Percentiles rank a stretch among this genome's conserved stretches.
These are phyloP conservation scores for human (Homo sapiens) DNA, from an alignment of 2,113 vertebrate species.

Conservation along the genomic window GRCh38 chr7:40560001-40560500, in stretches of 20 bases:
- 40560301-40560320: not conserved
- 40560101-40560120: not conserved
- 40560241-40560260: not conserved
- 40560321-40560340: not conserved
- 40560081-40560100: not conserved
- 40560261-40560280: not conserved
- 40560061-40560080: not conserved
- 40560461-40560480: not conserved
- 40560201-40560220: not conserved
- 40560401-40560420: not conserved
- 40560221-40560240: constrained; percentile 8
- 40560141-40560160: not conserved
- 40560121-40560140: not conserved
- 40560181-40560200: not conserved
- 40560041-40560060: not conserved
- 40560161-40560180: not conserved
- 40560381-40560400: not conserved
- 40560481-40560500: not conserved
- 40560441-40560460: not conserved
- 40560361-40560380: not conserved
- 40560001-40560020: not conserved
- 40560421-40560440: not conserved
- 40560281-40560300: not conserved
- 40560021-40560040: not conserved
- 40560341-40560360: not conserved